Evolutionary conservation across 2,797 vertebrate species (phyloP), one percentile per base, ranked within the genome.

Genomic region (Hirundo rustica): DNA sequence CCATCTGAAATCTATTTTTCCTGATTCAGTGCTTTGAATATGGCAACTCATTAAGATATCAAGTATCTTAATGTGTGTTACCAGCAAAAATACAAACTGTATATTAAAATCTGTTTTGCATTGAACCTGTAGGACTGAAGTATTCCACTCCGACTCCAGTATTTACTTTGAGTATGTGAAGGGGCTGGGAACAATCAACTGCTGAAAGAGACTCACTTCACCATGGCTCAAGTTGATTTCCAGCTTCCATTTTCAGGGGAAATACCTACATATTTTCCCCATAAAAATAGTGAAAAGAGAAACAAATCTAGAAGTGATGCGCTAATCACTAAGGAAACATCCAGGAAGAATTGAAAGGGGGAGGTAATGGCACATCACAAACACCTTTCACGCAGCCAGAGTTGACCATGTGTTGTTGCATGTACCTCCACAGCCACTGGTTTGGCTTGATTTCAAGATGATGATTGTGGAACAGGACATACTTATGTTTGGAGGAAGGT

Each of bases 1-100:
- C 91, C 91, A 92, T 84, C 80, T 95, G 94, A 93, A 95, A 93
- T 79, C 64, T 88, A 53, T 96, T 96, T 95, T 85, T 93, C 62
- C 62, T 4, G 2, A 72, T 89, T 95, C 76, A 72, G 34, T 88
- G n/a, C 85, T 85, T 91, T 58, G 82, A 84, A 48, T 92, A 84
- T 81, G 60, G 73, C 80, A 95, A 88, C 80, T 90, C 53, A 65
- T 95, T 96, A 94, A 88, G 85, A 62, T 93, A 95, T 92, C 83
- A 88, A 88, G 16, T 94, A 78, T 93, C 92, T 76, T 93, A 92
- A 88, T 81, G 47, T 64, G 40, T 72, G 67, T 96, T 93, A 96
- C 85, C 70, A 84, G 76, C 58, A 92, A 94, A 96, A 96, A 68
- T 48, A 86, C 44, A 51, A 95, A 58, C 61, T 80, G 13, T 64